Conservation (phyloP, 53 echinoderm and acorn worm species). For the Zoroaster sp. region DNA sequence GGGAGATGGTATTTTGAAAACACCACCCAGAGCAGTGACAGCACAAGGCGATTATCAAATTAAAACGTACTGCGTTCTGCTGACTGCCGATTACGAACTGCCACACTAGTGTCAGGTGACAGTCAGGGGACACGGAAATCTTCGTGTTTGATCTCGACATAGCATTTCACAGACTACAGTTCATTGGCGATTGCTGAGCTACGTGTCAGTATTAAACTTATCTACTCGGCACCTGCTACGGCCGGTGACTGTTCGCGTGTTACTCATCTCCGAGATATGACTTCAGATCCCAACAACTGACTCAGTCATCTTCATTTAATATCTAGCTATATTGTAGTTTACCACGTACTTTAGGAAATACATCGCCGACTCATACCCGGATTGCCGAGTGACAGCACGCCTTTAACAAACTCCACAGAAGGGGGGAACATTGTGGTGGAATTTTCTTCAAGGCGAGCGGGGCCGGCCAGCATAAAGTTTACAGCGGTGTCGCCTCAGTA, state of each 20-base stretch:
- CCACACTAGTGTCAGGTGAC: too few species aligned
- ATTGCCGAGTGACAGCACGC: background rate
- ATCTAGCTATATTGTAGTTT: background rate
- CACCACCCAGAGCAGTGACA: background rate
- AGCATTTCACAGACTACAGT: background rate
- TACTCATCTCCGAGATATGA: background rate
- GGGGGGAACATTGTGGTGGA: background rate
- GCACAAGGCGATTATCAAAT: background rate
- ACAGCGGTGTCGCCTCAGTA: background rate
- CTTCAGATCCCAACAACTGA: background rate
- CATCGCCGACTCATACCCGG: background rate
- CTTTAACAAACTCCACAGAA: background rate
- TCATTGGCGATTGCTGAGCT: too few species aligned
- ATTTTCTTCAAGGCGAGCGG: constrained; percentile 24
- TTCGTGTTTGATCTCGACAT: background rate
- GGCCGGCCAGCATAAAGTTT: background rate
- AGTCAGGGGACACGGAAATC: too few species aligned
- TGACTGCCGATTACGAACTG: too few species aligned
- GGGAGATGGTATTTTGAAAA: background rate
- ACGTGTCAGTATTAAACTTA: background rate
- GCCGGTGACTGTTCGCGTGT: too few species aligned
- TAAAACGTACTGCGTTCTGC: too few species aligned
- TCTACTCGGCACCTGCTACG: background rate
- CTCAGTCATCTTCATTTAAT: too few species aligned
- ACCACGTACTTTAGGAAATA: background rate